A percentile compares a stretch with the other conserved stretches of the same genome.
Conservation (phyloP, 2,113 vertebrate species). For the Vulpes vulpes region DNA sequence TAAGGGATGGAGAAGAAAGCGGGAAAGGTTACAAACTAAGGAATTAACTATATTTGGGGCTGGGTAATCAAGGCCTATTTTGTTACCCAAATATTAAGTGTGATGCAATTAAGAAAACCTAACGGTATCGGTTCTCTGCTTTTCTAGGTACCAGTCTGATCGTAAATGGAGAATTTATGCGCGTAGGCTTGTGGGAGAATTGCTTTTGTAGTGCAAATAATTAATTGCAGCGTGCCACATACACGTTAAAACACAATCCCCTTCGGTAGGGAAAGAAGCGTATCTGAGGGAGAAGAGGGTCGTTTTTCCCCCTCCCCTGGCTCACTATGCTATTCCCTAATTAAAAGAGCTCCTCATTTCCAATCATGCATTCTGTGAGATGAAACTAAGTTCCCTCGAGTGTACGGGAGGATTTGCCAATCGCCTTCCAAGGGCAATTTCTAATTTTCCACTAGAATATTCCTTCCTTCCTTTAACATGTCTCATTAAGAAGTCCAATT, state of each 20-base stretch:
- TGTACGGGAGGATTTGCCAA: neutral
- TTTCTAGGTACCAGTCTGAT: neutral
- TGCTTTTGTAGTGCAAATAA: neutral
- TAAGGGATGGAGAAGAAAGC: neutral
- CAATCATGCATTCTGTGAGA: neutral
- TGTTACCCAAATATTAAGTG: neutral
- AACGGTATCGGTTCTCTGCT: neutral
- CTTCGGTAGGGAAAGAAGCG: neutral
- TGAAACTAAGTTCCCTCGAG: neutral
- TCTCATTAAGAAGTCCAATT: neutral
- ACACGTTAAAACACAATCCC: neutral
- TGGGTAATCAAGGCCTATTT: conserved; percentile 7
- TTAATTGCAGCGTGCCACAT: neutral
- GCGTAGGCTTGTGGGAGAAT: neutral
- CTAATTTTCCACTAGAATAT: neutral
- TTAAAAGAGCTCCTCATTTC: neutral
- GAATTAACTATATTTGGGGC: neutral
- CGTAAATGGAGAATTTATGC: neutral
- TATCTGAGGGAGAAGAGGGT: too few species aligned
- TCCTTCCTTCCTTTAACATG: neutral
- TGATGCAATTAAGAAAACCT: neutral
- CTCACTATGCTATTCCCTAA: neutral
- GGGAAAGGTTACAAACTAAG: neutral
- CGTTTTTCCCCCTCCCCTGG: neutral
- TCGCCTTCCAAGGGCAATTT: neutral